A percentile compares a stretch with the other conserved stretches of the same genome.
phyloP scores from a whole-genome alignment of 2,113 vertebrate species.

The Vidua macroura region DNA sequence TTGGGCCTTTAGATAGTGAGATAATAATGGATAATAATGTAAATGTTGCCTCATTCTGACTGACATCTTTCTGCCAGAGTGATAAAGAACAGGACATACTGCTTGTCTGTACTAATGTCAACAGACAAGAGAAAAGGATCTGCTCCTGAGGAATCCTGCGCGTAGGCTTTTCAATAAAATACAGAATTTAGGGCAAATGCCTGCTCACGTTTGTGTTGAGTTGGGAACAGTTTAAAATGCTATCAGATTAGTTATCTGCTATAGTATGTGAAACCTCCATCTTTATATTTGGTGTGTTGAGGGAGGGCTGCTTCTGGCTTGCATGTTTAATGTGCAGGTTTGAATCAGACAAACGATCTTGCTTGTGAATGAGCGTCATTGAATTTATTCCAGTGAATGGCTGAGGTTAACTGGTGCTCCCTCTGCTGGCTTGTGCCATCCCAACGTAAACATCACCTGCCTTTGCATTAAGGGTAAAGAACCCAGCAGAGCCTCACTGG shows the following conservation, averaged over 20 bases:
- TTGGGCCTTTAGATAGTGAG: conserved; percentile 10
- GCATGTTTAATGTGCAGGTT: neutral
- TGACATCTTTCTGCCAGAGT: conserved; percentile 7
- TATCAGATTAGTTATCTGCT: neutral
- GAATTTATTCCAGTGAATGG: neutral
- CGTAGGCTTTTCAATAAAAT: neutral
- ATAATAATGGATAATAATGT: conserved; percentile 12
- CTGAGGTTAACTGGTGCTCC: conserved; percentile 22
- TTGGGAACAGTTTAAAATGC: neutral
- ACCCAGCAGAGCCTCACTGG: neutral
- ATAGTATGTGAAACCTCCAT: neutral
- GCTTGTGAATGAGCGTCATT: neutral
- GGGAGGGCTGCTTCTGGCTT: neutral
- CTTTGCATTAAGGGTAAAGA: neutral
- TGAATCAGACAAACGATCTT: neutral
- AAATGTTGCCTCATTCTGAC: conserved; percentile 17
- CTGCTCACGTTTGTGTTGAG: neutral
- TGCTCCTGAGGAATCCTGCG: neutral
- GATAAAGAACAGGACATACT: conserved; percentile 26
- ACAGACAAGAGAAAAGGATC: neutral
- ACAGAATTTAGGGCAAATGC: neutral
- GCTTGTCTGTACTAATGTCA: neutral
- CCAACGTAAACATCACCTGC: neutral
- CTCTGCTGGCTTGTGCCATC: conserved; percentile 22
- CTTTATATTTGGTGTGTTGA: neutral